Base-by-base conservation (phyloP, 2,888 invertebrate genomes). In the Phrixothrix hirtus region DNA sequence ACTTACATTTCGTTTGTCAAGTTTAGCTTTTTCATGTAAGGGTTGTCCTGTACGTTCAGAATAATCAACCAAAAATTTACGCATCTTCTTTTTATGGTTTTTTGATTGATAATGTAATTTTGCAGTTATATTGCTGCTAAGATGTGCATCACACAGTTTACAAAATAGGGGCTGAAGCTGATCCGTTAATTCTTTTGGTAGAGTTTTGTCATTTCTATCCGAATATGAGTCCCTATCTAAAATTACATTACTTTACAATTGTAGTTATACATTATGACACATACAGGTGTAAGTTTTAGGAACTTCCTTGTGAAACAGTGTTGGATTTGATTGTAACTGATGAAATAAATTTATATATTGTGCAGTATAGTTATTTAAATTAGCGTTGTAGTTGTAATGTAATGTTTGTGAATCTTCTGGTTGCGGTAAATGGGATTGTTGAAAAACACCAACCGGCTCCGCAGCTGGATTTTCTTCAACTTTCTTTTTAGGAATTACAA, bases 51-150 rank as follows among this genome's bases (percentile, higher is more conserved):
- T 76, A 59, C 64, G 65, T 49, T 68, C 68, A 1, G 74, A 62
- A 67, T 76, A 72, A 1, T 75, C 75, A 1, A 72, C 66, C 32
- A 82, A 60, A 75, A 77, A 82, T 16, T 71, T 71, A 25, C 72
- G 71, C 1, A 81, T 73, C 59, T 79, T 79, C 41, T 79, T 80
- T 42, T 80, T 77, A 59, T 83, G 82, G 16, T 76, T 74, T 58
- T 79, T 81, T 0, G 81, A 81, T 39, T 77, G 75, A 59, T 82
- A 83, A 58, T 83, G 82, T 54, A 78, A 65, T 47, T 75, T 76
- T 1, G 81, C 80, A 57, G 76, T 75, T 2, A 73, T 69, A 29
- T 74, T 70, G 1, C 78, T 79, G 43, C 76, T 78, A 59, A 81
- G 66, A 44, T 75, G 73, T 0, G 71, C 68, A 25, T 71, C 67